Evolutionary conservation across 2,113 vertebrate genomes (phyloP), one percentile per base, ranked within the genome.

Genomic region (Hippoglossus stenolepis): DNA sequence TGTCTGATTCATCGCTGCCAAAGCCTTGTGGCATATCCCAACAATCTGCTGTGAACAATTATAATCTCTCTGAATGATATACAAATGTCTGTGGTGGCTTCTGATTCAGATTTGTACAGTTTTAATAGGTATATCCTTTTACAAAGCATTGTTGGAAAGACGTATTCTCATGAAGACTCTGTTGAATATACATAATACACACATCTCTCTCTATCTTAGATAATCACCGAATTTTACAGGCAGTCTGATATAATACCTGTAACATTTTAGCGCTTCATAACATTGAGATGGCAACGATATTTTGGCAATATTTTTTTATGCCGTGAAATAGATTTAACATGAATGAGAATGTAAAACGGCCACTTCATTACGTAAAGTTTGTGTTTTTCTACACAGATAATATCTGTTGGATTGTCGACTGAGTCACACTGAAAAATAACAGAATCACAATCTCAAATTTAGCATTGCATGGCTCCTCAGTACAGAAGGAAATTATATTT

Each of bases 1-100:
- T 91, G 87, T 90, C 76, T 79, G 45, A 84, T 87, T 84, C 70
- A 75, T 64, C 58, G 54, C 65, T 72, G 75, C 64, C 53, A 76
- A 31, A 51, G 15, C 17, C 49, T 51, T 45, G 43, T 45, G 14
- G 43, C 49, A 20, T 4, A 11, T 54, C 51, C 51, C 51, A 54
- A 54, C 17, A n/a, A 21, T 54, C 17, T 51, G 49, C 6, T 17
- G 18, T 51, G 49, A 51, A 6, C 4, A 51, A 7, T 51, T 8
- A 17, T 18, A 20, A 51, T 51, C 4, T 20, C 18, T 49, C 45
- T 54, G 51, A 14, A n/a, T 54, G 51, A 21, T 9, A 54, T 17
- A 7, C 47, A 5, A 17, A 7, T 51, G 18, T 51, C 45, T 2
- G 13, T 47, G 45, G 45, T 51, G 49, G 49, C 6, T 51, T 51